Conservation (phyloP, 2,797 vertebrate species). For the Gadopsis bispinosus region DNA sequence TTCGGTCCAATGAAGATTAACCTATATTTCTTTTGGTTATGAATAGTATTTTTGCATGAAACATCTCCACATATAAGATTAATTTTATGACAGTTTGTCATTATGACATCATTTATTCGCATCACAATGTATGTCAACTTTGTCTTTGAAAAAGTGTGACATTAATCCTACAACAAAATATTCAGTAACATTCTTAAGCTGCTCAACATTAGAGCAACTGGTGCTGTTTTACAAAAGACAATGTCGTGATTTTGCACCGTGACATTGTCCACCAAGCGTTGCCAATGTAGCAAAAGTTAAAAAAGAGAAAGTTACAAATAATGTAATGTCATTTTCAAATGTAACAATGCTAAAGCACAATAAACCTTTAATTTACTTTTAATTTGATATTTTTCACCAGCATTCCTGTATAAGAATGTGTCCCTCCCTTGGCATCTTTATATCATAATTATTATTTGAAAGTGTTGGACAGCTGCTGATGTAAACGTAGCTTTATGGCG, state of each 20-base stretch:
- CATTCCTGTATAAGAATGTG: background rate
- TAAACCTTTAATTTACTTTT: background rate
- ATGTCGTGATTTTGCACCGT: background rate
- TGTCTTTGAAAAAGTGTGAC: background rate
- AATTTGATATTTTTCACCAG: background rate
- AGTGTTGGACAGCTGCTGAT: background rate
- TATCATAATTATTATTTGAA: background rate
- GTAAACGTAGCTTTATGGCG: background rate
- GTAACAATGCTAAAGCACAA: background rate
- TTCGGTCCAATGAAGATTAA: background rate
- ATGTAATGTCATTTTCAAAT: background rate
- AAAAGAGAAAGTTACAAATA: background rate
- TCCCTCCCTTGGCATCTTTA: background rate
- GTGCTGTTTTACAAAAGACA: background rate
- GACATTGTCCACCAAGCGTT: background rate
- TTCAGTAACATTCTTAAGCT: background rate
- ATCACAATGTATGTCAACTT: background rate
- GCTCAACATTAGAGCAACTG: background rate
- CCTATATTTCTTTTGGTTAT: background rate
- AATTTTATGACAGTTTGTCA: background rate
- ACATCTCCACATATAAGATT: background rate
- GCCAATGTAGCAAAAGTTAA: background rate
- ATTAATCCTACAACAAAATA: background rate
- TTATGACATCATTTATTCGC: background rate
- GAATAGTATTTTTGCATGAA: background rate